Percentiles rank a stretch among this genome's conserved stretches.
phyloP scores from a whole-genome alignment of 2,113 vertebrate genomes.

The Bambusicola thoracicus region DNA sequence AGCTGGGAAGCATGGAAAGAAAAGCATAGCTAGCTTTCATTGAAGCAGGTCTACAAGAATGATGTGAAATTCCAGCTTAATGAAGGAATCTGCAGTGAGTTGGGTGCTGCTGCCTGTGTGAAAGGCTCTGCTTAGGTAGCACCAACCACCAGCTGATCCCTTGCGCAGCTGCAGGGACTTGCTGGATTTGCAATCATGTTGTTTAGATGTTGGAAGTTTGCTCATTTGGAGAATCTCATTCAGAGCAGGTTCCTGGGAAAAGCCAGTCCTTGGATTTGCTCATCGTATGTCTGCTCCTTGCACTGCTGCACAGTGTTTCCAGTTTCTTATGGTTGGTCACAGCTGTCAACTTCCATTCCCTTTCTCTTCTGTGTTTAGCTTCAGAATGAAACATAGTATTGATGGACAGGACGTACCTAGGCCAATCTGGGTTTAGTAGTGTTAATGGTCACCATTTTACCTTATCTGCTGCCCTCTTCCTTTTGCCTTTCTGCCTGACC shows the following conservation, averaged over 20 bases:
- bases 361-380: not conserved
- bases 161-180: not conserved
- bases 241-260: not conserved
- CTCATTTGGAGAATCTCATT: not conserved
- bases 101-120: accelerated
- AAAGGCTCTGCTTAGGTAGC: not conserved
- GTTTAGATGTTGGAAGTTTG: not conserved
- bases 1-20: not conserved
- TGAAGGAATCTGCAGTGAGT: not conserved
- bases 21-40: not conserved
- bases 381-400: not conserved
- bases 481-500: not conserved
- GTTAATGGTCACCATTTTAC: not conserved
- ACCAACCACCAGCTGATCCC: not conserved
- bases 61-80: not conserved
- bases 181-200: not conserved
- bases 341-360: not conserved
- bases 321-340: not conserved
- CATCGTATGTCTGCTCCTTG: not conserved
- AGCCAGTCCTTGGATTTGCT: not conserved
- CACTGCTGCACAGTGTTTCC: not conserved
- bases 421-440: not conserved
- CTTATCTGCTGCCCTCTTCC: not conserved
- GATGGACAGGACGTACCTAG: not conserved
- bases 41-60: not conserved